Percentiles rank a stretch among this genome's conserved stretches.
These are phyloP conservation scores for Paracanthobrama guichenoti DNA, from an alignment of 2,113 vertebrate species.

Conservation along the genomic window DNA sequence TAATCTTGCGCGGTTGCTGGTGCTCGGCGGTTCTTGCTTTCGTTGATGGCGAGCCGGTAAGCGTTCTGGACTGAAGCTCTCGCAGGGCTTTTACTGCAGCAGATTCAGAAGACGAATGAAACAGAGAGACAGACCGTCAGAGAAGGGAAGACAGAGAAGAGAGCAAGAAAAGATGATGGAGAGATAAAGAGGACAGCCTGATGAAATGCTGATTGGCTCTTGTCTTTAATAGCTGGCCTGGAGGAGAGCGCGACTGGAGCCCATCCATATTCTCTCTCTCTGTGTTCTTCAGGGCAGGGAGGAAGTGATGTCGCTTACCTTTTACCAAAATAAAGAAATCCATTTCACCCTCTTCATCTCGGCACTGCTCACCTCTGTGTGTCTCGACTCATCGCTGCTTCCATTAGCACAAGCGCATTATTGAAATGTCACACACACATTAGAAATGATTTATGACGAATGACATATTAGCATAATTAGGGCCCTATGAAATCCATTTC, in stretches of 20 bases:
- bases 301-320: slow-evolving; percentile 22
- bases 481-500: no score
- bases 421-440: slow-evolving; percentile 15
- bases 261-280: slow-evolving; percentile 52
- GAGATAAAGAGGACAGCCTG: slow-evolving; percentile 62
- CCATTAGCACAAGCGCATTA: neutral
- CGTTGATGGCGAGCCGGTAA: no score
- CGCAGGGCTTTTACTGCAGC: neutral
- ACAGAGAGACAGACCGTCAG: slow-evolving; percentile 54
- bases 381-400: neutral
- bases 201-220: slow-evolving; percentile 77
- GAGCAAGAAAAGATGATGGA: slow-evolving; percentile 63
- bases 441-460: neutral
- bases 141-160: slow-evolving; percentile 57
- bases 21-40: no score
- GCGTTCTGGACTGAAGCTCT: neutral
- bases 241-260: slow-evolving; percentile 63
- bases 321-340: slow-evolving; percentile 41
- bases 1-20: no score
- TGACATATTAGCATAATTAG: slow-evolving; percentile 13
- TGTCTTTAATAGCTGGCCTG: slow-evolving; percentile 74
- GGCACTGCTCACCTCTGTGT: neutral
- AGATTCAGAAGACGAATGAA: neutral
- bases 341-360: slow-evolving; percentile 14
- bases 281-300: slow-evolving; percentile 33